Percentiles rank a stretch among this genome's conserved stretches.
Evolutionary conservation across 2,797 vertebrate species (phyloP).

Genomic region (Paramormyrops hopkinsi): DNA sequence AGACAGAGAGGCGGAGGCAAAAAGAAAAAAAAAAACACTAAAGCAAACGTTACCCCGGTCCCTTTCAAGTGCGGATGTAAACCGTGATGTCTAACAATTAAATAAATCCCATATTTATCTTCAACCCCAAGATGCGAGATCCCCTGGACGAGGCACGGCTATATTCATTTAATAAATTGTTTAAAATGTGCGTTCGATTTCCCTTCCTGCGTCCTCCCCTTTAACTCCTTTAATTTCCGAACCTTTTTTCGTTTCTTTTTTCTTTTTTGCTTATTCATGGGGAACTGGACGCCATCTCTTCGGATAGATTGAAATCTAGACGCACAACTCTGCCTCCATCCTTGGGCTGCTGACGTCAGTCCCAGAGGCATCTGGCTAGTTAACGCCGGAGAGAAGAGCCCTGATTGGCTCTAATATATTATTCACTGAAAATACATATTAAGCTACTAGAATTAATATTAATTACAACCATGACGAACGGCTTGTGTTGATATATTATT

Average conservation of each 20-base stretch:
- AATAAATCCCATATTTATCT: constrained; percentile 13
- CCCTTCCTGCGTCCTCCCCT: neutral
- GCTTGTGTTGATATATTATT: neutral
- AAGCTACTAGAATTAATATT: neutral
- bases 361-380: neutral
- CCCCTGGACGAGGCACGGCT: constrained; percentile 14
- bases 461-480: neutral
- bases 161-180: neutral
- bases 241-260: constrained; percentile 27
- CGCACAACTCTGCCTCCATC: constrained; percentile 39
- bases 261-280: constrained; percentile 76
- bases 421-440: neutral
- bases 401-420: constrained; percentile 4
- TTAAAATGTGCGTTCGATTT: neutral
- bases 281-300: constrained; percentile 61
- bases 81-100: constrained; percentile 23
- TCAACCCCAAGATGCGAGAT: constrained; percentile 14
- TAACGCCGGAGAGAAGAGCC: neutral
- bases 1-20: constrained; percentile 49
- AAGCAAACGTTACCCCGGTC: constrained; percentile 35
- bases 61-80: constrained; percentile 27
- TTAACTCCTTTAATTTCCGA: constrained; percentile 30
- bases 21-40: constrained; percentile 29
- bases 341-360: constrained; percentile 46
- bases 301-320: constrained; percentile 45